A percentile compares a stretch with the other conserved stretches of the same genome.
phyloP scores from a whole-genome alignment of 2,113 vertebrate genomes.

The Rhea pennata region DNA sequence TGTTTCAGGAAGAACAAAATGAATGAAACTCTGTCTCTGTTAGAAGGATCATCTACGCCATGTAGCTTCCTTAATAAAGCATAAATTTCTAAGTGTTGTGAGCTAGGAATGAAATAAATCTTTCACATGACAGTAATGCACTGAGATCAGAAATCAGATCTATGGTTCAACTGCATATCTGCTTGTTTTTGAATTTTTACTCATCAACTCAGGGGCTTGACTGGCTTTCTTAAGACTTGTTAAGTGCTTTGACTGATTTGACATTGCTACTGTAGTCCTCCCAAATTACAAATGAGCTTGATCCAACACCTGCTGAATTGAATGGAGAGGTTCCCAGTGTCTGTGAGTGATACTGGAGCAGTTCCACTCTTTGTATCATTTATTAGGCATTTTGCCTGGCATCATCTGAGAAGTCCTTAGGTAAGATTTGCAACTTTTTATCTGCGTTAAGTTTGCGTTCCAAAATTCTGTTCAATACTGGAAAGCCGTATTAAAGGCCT shows the following conservation, averaged over 20 bases:
- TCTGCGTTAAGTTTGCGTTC: neutral
- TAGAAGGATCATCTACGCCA: neutral
- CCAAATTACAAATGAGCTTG: neutral
- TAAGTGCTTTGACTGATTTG: constrained; percentile 20
- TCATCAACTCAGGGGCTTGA: neutral
- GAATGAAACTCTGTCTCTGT: neutral
- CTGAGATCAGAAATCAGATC: neutral
- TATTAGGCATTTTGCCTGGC: neutral
- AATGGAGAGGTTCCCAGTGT: constrained; percentile 1
- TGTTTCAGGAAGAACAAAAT: neutral
- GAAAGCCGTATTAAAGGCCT: neutral
- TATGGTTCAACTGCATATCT: neutral
- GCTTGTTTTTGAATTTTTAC: neutral
- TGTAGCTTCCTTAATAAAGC: neutral
- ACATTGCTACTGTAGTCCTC: neutral
- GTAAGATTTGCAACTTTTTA: neutral
- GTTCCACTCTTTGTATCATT: neutral
- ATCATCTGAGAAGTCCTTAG: neutral
- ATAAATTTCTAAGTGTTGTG: neutral
- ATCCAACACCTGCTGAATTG: neutral
- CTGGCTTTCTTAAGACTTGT: constrained; percentile 1
- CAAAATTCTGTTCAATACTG: neutral
- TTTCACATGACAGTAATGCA: neutral
- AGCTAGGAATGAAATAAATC: neutral
- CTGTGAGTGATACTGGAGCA: neutral